phyloP scores from a whole-genome alignment of 2,797 vertebrate genomes.

The Phoxinus dragarum region DNA sequence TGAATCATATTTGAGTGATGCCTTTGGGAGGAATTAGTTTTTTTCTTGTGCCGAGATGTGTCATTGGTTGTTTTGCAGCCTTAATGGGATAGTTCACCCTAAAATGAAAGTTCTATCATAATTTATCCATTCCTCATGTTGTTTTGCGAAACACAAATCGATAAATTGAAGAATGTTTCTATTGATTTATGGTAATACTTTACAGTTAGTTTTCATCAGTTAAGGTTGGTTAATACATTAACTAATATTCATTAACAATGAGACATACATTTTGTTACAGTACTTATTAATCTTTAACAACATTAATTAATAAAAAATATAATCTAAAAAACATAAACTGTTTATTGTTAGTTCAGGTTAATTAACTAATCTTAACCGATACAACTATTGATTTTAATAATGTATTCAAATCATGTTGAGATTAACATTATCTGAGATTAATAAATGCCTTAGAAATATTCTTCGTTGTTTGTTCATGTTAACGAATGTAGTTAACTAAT shows the following conservation, averaged over 20 bases:
- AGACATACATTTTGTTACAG: neutral
- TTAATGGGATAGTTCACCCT: neutral
- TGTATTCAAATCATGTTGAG: neutral
- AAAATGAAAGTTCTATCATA: neutral
- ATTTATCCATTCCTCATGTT: neutral
- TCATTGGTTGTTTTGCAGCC: neutral
- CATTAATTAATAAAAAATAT: neutral
- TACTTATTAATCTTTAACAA: neutral
- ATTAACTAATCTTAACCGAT: neutral
- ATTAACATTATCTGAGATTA: neutral
- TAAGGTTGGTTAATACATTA: neutral
- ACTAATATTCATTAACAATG: neutral
- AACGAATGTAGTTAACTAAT: too few species aligned
- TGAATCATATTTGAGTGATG: slow-evolving; percentile 5
- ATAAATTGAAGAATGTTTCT: neutral
- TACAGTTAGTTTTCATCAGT: neutral
- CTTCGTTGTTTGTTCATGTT: too few species aligned
- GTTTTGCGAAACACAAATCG: neutral
- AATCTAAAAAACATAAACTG: neutral
- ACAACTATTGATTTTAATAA: neutral
- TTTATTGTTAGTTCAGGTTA: neutral
- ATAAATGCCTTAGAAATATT: neutral
- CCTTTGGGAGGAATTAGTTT: neutral
- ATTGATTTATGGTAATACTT: neutral
- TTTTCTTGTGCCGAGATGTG: neutral